Base-by-base conservation (phyloP, 2,888 invertebrate species). In the Dryomyza anilis region DNA sequence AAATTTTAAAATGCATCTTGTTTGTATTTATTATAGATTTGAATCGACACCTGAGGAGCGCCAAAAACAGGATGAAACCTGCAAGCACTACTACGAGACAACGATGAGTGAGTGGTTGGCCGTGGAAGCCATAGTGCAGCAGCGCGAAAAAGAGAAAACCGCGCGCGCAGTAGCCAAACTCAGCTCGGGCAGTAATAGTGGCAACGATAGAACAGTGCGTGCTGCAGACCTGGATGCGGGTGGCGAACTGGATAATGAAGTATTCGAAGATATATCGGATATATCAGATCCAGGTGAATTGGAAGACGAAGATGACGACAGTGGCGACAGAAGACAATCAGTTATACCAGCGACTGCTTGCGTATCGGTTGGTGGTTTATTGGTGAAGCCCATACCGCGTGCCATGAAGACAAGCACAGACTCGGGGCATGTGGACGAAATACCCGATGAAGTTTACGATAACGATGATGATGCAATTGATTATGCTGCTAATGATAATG, bases 101-200 rank as follows among this genome's bases (percentile, higher is more conserved):
- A 93, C 92, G 1, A 94, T 96, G 93, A 94, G 95, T 0, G 96
- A 96, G 81, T 97, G 97, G 97, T 82, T 95, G 66, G 95, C 95
- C 0, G 94, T 96, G 0, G 97, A 98, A 78, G 95, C 95, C 0
- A 95, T 96, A 68, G 94, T 96, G 0, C 84, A 89, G 56, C 93
- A 94, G 77, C 83, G 89, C 7, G 94, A 95, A 74, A 89, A 90
- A 67, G 94, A 94, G 79, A 90, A 89, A 48, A 92, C 93, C 67
- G 94, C 94, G 0, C 90, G 91, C 10, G 94, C 94, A 45, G 89
- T 94, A 58, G 94, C 94, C 6, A 90, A 94, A 76, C 85, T 94
- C n/a, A 92, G 91, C 61, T 89, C 90, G 19, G 93, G 92, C 76
- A 90, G 90, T 66, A 89, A 81, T 76, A 89, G 83, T 65, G 83